A percentile compares a stretch with the other conserved stretches of the same genome.
Evolutionary conservation across 2,797 vertebrate species (phyloP).

Genomic region (Acrocephalus scirpaceus): DNA sequence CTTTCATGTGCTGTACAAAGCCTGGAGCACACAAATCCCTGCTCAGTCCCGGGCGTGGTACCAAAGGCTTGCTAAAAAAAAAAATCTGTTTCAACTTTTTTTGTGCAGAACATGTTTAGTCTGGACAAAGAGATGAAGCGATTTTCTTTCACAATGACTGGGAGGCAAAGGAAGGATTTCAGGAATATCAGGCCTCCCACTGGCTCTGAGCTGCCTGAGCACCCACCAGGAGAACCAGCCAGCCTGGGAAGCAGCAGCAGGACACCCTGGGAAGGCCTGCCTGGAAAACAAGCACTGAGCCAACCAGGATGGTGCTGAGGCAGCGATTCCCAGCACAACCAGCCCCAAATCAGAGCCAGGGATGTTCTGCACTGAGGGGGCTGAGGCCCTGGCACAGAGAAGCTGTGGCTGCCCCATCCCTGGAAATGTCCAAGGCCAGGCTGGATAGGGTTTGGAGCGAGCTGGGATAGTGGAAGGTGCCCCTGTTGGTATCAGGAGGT

Average conservation of each 20-base stretch:
- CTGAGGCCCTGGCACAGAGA: background rate
- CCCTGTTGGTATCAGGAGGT: background rate
- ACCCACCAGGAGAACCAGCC: background rate
- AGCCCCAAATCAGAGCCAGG: fast-evolving
- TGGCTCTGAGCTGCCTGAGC: background rate
- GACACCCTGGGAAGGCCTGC: background rate
- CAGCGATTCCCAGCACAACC: no score
- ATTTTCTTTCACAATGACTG: background rate
- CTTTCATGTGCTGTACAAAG: constrained; percentile 12
- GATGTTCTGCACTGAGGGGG: no score
- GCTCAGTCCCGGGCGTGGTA: background rate
- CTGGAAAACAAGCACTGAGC: no score
- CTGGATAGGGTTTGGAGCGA: background rate
- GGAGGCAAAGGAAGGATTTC: background rate
- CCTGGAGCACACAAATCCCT: background rate
- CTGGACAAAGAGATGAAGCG: background rate
- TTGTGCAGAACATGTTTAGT: background rate
- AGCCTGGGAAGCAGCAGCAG: background rate
- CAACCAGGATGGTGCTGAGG: background rate
- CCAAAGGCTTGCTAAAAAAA: background rate
- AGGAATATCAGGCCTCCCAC: background rate
- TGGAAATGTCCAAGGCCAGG: background rate
- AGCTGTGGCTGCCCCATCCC: background rate
- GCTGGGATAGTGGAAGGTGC: background rate
- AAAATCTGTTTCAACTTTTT: background rate